phyloP scores from a whole-genome alignment of 2,113 vertebrate species.

The Triplophysa rosa region DNA sequence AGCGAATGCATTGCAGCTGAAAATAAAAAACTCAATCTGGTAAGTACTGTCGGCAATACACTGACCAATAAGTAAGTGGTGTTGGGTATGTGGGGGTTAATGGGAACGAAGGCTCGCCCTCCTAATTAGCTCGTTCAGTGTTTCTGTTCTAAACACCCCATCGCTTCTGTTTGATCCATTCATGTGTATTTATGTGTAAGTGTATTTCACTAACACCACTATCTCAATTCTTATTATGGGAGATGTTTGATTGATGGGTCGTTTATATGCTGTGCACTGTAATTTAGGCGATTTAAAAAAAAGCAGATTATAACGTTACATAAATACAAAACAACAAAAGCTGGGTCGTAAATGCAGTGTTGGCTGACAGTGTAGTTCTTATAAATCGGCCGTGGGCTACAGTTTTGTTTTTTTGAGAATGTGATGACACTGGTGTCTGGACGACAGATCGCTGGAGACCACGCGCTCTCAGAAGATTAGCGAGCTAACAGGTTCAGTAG shows the following conservation, averaged over 20 bases:
- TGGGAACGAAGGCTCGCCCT: neutral
- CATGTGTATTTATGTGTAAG: no score
- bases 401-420: neutral
- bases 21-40: constrained; percentile 96
- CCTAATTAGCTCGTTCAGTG: constrained; percentile 2
- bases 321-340: no score
- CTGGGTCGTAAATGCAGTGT: neutral
- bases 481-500: constrained; percentile 12
- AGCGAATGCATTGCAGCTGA: constrained; percentile 86
- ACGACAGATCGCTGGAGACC: neutral
- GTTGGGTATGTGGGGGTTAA: constrained; percentile 1
- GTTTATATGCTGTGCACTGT: neutral
- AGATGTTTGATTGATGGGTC: no score
- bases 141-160: neutral
- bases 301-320: neutral
- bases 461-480: constrained; percentile 8
- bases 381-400: neutral
- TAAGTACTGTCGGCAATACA: constrained; percentile 64
- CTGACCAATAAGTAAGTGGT: neutral
- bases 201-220: neutral
- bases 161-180: neutral
- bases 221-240: neutral
- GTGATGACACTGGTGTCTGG: neutral
- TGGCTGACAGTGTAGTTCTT: neutral
- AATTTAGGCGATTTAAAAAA: neutral